Conservation (phyloP, 2,888 invertebrate species). For the Vanessa cardui region DNA sequence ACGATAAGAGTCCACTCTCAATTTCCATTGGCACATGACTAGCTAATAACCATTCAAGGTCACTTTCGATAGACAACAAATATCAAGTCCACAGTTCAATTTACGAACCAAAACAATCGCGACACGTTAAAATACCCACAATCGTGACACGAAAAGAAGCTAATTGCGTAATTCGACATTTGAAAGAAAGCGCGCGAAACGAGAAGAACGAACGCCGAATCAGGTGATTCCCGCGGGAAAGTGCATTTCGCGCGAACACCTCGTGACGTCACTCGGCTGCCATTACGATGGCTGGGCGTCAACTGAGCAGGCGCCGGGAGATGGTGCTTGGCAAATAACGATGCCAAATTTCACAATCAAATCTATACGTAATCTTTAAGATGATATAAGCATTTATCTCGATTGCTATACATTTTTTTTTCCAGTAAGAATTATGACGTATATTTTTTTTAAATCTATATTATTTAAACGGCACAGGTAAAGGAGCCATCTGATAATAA, state of each 20-base stretch:
- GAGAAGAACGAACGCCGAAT: constrained; percentile 13
- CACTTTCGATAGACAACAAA: constrained; percentile 38
- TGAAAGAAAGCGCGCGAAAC: constrained; percentile 32
- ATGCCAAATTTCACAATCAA: constrained; percentile 76
- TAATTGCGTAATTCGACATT: constrained; percentile 31
- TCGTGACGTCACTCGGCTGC: constrained; percentile 50
- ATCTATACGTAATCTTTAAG: constrained; percentile 42
- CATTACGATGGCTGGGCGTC: constrained; percentile 46
- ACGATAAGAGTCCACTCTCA: constrained; percentile 40
- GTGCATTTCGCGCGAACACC: constrained; percentile 52
- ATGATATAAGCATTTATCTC: constrained; percentile 42
- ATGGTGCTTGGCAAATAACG: constrained; percentile 55
- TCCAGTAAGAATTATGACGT: constrained; percentile 32
- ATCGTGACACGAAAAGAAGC: constrained; percentile 30
- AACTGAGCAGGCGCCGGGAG: constrained; percentile 53
- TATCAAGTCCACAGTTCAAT: constrained; percentile 38
- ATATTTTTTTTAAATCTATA: constrained; percentile 5
- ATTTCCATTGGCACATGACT: constrained; percentile 41
- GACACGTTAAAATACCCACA: constrained; percentile 21
- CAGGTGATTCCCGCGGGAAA: constrained; percentile 60
- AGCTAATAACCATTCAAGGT: constrained; percentile 40
- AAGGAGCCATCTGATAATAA: too few species aligned
- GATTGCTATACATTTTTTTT: constrained; percentile 14
- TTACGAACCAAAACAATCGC: constrained; percentile 23
- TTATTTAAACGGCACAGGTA: too few species aligned